Evolutionary conservation across 2,797 vertebrate species (phyloP).

Genomic region (Geotrypetes seraphini): DNA sequence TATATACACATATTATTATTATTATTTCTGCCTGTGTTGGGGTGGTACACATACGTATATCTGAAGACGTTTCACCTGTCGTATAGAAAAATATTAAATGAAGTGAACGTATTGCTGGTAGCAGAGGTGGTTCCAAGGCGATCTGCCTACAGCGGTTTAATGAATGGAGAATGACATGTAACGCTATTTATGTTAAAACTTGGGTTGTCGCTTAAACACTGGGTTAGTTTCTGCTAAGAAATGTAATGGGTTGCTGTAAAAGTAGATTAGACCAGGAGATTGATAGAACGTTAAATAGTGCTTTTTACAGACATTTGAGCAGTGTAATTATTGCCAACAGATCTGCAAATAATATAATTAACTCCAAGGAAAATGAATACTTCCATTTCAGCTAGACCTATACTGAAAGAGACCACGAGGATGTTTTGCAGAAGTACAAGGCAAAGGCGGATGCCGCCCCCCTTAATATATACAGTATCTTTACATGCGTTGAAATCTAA

Average conservation of each 20-base stretch:
- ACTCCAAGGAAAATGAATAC: conserved; percentile 3
- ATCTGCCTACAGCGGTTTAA: conserved; percentile 18
- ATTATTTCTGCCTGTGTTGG: conserved; percentile 19
- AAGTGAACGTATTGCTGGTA: conserved; percentile 12
- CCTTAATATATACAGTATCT: no score
- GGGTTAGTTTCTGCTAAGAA: conserved; percentile 33
- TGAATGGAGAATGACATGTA: no score
- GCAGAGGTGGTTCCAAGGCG: conserved; percentile 3
- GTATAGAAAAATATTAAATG: conserved; percentile 26
- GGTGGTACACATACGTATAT: no score
- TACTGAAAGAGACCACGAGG: not conserved
- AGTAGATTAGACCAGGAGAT: conserved; percentile 36
- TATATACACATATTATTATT: no score
- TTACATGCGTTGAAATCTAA: not conserved
- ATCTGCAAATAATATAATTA: not conserved
- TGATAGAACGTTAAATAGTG: no score
- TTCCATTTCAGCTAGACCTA: conserved; percentile 12
- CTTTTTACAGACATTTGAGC: not conserved
- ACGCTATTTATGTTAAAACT: conserved; percentile 37
- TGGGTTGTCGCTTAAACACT: conserved; percentile 45
- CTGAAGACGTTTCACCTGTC: no score
- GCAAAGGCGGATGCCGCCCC: no score
- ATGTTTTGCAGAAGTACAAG: no score
- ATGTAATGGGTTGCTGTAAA: conserved; percentile 42
- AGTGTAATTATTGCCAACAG: not conserved